These are phyloP conservation scores for Tachuris rubrigastra DNA, from an alignment of 2,113 vertebrate genomes.

Conservation along the genomic window DNA sequence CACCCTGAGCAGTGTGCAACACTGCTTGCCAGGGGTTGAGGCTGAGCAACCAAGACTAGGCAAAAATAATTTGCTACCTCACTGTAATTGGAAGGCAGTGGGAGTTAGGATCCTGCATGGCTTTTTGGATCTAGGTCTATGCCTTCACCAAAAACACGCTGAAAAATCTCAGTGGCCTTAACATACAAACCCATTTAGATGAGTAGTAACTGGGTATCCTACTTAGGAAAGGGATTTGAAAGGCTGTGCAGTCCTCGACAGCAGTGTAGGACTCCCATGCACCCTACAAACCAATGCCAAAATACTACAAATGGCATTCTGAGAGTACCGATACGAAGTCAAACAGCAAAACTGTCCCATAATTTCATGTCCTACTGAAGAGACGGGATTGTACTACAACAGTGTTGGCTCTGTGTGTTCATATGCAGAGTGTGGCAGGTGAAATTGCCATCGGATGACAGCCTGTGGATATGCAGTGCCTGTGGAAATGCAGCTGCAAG, in stretches of 20 bases:
- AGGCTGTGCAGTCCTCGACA: background rate
- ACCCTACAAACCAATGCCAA: background rate
- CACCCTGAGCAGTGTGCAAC: background rate
- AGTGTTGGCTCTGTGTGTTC: background rate
- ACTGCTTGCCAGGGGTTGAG: background rate
- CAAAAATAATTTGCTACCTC: background rate
- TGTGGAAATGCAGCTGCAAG: background rate
- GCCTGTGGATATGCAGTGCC: background rate
- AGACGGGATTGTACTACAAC: background rate
- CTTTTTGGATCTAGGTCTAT: background rate
- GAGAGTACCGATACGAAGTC: fast-evolving
- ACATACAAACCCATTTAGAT: constrained; percentile 41
- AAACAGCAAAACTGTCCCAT: background rate
- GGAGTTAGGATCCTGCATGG: background rate
- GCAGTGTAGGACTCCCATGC: background rate
- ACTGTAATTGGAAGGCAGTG: background rate
- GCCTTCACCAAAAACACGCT: background rate
- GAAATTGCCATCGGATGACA: background rate
- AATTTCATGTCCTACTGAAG: background rate
- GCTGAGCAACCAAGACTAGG: background rate
- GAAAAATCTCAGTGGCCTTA: constrained; percentile 49
- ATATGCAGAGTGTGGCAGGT: background rate
- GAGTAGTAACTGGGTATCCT: background rate
- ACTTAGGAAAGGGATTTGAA: background rate
- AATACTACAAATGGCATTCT: background rate